phyloP scores from a whole-genome alignment of 2,888 invertebrate genomes.

The Agonopterix subpropinquella region DNA sequence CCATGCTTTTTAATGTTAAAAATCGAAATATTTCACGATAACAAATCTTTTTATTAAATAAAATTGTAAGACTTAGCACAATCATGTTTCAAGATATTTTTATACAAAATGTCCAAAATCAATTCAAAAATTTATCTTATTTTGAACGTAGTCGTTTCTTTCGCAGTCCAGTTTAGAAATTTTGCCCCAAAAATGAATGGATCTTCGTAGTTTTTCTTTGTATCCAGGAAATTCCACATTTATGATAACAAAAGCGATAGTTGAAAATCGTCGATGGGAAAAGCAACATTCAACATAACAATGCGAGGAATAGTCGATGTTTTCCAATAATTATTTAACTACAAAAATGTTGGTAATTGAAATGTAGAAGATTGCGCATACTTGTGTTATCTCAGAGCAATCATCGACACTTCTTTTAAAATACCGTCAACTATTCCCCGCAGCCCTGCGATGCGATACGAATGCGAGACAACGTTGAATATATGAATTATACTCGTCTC shows the following conservation, averaged over 20 bases:
- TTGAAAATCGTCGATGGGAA: slow-evolving; percentile 34
- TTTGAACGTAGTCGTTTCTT: slow-evolving; percentile 36
- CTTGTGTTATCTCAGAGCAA: slow-evolving; percentile 34
- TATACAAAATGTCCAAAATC: slow-evolving; percentile 26
- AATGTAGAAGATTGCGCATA: slow-evolving; percentile 60
- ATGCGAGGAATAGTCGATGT: slow-evolving; percentile 40
- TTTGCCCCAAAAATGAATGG: slow-evolving; percentile 55
- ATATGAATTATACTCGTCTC: slow-evolving; percentile 46
- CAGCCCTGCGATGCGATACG: slow-evolving; percentile 29
- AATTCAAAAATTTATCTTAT: slow-evolving; percentile 16
- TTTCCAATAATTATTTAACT: slow-evolving; percentile 1
- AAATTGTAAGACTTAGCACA: slow-evolving; percentile 17
- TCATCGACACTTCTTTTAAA: slow-evolving; percentile 52
- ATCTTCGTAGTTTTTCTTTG: slow-evolving; percentile 63
- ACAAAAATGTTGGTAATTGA: slow-evolving; percentile 19
- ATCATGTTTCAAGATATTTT: slow-evolving; percentile 42
- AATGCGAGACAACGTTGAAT: slow-evolving; percentile 20
- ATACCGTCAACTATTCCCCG: slow-evolving; percentile 43
- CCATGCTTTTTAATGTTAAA: no score
- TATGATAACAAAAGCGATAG: slow-evolving; percentile 54
- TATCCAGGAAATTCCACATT: slow-evolving; percentile 39
- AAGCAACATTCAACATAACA: slow-evolving; percentile 56
- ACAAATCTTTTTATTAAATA: background rate
- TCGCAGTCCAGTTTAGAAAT: slow-evolving; percentile 53
- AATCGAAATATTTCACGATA: no score